These are phyloP conservation scores for Aquatica leii DNA, from an alignment of 2,888 invertebrate genomes.

Conservation along the genomic window DNA sequence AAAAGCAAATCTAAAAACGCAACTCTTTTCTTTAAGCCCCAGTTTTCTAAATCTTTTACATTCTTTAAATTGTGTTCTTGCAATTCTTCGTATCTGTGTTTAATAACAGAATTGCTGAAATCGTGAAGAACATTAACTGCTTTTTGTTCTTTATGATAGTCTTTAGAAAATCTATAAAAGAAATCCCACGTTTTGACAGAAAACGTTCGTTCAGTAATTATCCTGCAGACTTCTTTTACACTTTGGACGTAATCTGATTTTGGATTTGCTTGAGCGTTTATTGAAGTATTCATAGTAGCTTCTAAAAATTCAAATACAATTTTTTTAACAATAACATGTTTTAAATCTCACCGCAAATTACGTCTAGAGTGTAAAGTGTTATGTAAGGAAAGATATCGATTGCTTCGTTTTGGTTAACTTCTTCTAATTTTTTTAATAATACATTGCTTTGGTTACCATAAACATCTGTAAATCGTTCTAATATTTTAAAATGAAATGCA, in stretches of 20 bases:
- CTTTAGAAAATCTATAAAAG: slow-evolving; percentile 1
- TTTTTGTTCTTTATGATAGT: slow-evolving; percentile 4
- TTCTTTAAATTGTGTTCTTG: too few relatives aligned
- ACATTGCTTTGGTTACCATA: too few relatives aligned
- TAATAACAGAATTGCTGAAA: slow-evolving; percentile 1
- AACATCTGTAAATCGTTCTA: too few relatives aligned
- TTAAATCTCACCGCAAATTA: too few relatives aligned
- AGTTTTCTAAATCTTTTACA: not conserved
- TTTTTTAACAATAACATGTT: too few relatives aligned
- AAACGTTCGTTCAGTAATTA: not conserved
- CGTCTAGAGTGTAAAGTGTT: too few relatives aligned
- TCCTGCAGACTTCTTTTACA: slow-evolving; percentile 1
- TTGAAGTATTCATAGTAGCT: not conserved
- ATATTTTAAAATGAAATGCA: too few relatives aligned
- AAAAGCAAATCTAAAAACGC: slow-evolving; percentile 8
- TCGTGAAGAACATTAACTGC: not conserved
- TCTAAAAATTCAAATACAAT: slow-evolving; percentile 1
- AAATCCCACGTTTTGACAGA: not conserved
- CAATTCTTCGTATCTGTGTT: too few relatives aligned
- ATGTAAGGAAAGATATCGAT: too few relatives aligned
- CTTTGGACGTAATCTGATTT: slow-evolving; percentile 5
- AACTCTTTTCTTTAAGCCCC: not conserved
- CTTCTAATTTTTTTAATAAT: too few relatives aligned
- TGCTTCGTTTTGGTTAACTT: too few relatives aligned
- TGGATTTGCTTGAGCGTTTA: not conserved